phyloP scores from a whole-genome alignment of 2,888 invertebrate genomes.

The Atrina japonica region DNA sequence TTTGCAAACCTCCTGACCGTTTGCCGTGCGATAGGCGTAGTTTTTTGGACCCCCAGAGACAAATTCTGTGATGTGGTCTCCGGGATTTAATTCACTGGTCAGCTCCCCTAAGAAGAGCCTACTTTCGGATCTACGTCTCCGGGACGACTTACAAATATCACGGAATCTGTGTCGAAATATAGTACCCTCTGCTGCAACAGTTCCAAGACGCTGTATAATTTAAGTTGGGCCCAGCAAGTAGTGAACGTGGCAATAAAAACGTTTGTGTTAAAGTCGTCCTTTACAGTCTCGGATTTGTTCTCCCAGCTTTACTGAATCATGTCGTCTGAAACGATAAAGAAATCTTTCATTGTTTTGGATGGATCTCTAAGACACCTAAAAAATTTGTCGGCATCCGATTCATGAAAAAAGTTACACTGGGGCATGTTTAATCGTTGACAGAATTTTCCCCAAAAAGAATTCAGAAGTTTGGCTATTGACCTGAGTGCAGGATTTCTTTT shows the following conservation, averaged over 20 bases:
- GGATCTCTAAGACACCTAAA: constrained; percentile 26
- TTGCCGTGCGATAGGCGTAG: no score
- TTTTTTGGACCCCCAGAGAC: no score
- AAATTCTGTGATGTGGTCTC: no score
- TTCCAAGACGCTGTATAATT: no score
- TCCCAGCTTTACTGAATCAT: constrained; percentile 24
- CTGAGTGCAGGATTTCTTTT: constrained; percentile 11
- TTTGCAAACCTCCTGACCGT: no score
- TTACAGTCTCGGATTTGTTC: no score
- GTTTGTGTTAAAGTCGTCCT: constrained; percentile 39
- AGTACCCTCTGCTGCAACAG: no score
- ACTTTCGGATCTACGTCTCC: constrained; percentile 40
- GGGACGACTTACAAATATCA: constrained; percentile 15
- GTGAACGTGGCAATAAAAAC: no score
- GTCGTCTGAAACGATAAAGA: no score
- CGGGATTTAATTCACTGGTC: no score
- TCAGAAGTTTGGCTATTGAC: constrained; percentile 2
- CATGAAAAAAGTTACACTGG: constrained; percentile 30
- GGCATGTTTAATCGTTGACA: no score
- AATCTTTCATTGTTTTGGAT: constrained; percentile 13
- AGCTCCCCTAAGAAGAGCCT: no score
- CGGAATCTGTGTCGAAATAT: constrained; percentile 36
- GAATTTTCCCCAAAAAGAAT: constrained; percentile 13
- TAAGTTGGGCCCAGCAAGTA: constrained; percentile 33
- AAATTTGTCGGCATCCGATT: constrained; percentile 35